Evolutionary conservation across 2,888 invertebrate genomes (phyloP).

Genomic region (Neoitamus cyanurus): DNA sequence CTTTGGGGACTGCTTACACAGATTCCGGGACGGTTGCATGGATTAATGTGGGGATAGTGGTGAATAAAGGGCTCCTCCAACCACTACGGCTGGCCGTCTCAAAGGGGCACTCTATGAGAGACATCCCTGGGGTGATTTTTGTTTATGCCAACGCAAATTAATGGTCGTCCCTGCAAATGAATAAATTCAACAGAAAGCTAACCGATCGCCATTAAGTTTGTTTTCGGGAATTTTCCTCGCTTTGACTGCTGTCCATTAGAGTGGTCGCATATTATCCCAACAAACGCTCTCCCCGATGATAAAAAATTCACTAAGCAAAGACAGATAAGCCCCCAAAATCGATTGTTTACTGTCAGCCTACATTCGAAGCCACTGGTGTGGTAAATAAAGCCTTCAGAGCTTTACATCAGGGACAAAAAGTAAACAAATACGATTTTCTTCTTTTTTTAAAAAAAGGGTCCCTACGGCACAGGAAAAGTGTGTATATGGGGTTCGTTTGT

Average conservation of each 20-base stretch:
- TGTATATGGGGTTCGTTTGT: background rate
- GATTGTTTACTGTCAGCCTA: constrained; percentile 1
- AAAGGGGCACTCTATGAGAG: background rate
- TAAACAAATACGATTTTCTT: constrained; percentile 8
- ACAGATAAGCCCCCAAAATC: background rate
- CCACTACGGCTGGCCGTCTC: background rate
- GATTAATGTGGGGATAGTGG: background rate
- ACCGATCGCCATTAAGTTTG: background rate
- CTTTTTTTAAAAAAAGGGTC: background rate
- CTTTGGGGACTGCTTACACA: background rate
- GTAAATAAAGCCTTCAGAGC: constrained; percentile 25
- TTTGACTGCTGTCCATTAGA: background rate
- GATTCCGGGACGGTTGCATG: background rate
- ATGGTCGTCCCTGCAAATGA: background rate
- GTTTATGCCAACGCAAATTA: background rate
- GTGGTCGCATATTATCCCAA: background rate
- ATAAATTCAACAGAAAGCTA: background rate
- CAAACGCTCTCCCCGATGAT: background rate
- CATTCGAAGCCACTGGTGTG: constrained; percentile 10
- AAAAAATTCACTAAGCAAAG: constrained; percentile 5
- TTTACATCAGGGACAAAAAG: constrained; percentile 1
- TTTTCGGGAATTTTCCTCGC: background rate
- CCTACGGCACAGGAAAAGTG: background rate
- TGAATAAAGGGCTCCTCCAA: background rate
- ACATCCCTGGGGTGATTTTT: background rate